phyloP scores from a whole-genome alignment of 2,797 vertebrate species.

The Enteromius trimaculatus region DNA sequence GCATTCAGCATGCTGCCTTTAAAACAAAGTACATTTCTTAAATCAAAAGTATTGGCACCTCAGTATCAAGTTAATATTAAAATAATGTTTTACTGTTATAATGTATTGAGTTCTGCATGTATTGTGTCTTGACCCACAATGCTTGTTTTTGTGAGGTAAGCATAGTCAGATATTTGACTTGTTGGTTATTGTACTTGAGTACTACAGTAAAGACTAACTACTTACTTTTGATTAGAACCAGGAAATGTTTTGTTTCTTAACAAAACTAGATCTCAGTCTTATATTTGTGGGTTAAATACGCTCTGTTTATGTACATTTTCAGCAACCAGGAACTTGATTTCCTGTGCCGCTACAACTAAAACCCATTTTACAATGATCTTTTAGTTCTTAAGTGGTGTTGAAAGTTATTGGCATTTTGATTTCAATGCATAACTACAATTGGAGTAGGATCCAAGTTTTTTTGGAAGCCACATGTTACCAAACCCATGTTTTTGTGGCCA shows the following conservation, averaged over 20 bases:
- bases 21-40: background rate
- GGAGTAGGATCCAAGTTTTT: conserved; percentile 25
- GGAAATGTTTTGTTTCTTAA: background rate
- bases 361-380: background rate
- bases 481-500: conserved; percentile 6
- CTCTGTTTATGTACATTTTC: background rate
- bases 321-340: background rate
- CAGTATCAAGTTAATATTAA: background rate
- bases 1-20: background rate
- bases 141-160: background rate
- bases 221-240: background rate
- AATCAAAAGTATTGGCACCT: background rate
- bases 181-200: background rate
- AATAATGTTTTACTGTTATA: background rate
- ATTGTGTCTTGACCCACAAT: background rate
- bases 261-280: background rate
- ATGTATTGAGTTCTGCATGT: background rate
- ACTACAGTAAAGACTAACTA: background rate
- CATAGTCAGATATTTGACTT: background rate
- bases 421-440: background rate
- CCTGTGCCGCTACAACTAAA: background rate
- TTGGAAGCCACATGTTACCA: conserved; percentile 14
- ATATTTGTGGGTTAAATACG: background rate
- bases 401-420: background rate
- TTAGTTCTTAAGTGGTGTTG: background rate